Evolutionary conservation across 2,797 vertebrate species (phyloP).

Genomic region (Rousettus madagascariensis): DNA sequence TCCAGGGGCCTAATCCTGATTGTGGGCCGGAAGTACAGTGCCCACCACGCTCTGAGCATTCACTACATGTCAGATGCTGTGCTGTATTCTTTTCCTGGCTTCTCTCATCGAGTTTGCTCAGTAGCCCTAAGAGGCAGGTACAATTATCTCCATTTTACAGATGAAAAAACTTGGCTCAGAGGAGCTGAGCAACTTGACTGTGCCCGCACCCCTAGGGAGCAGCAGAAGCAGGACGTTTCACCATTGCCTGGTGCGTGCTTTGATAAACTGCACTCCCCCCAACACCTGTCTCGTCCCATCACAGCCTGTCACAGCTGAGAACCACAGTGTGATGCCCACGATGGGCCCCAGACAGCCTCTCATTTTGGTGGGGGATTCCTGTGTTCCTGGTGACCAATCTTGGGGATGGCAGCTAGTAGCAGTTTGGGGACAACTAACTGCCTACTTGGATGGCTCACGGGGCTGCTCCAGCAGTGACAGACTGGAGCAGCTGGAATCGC

Average conservation of each 20-base stretch:
- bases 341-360: slow-evolving; percentile 4
- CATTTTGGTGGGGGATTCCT: not conserved
- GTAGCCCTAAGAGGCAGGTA: not conserved
- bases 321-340: not conserved
- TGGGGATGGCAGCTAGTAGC: slow-evolving; percentile 49
- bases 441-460: not conserved
- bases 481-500: not conserved
- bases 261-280: not conserved
- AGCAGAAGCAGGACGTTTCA: not conserved
- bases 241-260: not conserved
- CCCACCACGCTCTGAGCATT: not conserved
- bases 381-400: slow-evolving; percentile 33
- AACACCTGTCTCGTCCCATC: not conserved
- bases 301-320: not conserved
- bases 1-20: not conserved
- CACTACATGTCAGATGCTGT: not conserved
- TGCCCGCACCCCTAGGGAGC: fast-evolving
- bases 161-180: not conserved
- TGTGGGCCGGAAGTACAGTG: fast-evolving
- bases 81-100: fast-evolving
- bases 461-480: slow-evolving; percentile 32
- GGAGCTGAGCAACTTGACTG: not conserved
- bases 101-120: not conserved
- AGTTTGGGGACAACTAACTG: slow-evolving; percentile 35
- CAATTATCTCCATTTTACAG: not conserved